A percentile compares a stretch with the other conserved stretches of the same genome.
Evolutionary conservation across 2,797 vertebrate species (phyloP).

Genomic region (Sylvilagus floridanus): DNA sequence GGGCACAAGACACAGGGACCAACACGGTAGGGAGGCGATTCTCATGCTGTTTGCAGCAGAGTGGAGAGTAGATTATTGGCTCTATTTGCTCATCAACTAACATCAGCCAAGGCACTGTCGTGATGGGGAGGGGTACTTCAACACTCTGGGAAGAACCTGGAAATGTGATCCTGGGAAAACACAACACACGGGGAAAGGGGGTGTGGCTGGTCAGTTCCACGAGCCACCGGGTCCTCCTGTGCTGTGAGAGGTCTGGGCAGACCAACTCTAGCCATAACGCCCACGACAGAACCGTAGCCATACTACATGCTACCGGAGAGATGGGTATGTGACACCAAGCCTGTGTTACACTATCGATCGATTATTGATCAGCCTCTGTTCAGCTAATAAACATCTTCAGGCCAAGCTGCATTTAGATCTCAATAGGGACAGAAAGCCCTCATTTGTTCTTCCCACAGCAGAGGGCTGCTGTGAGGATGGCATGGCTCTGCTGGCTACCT

Average conservation of each 20-base stretch:
- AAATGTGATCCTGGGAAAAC: conserved; percentile 76
- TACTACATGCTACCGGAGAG: neutral
- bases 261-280: neutral
- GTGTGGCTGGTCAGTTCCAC: neutral
- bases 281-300: neutral
- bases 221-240: neutral
- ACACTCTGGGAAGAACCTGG: conserved; percentile 61
- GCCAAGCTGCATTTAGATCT: neutral
- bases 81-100: neutral
- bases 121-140: neutral
- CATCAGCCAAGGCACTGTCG: neutral
- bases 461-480: neutral
- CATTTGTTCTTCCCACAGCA: neutral
- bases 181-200: conserved; percentile 47
- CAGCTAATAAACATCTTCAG: neutral
- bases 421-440: neutral
- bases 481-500: neutral
- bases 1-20: neutral
- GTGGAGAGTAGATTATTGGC: neutral
- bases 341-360: conserved; percentile 1
- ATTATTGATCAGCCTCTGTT: neutral
- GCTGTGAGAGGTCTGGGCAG: fast-evolving
- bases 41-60: neutral
- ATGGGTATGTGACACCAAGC: neutral
- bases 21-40: neutral